Base-by-base conservation (phyloP, 2,113 vertebrate genomes). In the Coracopsis vasa region DNA sequence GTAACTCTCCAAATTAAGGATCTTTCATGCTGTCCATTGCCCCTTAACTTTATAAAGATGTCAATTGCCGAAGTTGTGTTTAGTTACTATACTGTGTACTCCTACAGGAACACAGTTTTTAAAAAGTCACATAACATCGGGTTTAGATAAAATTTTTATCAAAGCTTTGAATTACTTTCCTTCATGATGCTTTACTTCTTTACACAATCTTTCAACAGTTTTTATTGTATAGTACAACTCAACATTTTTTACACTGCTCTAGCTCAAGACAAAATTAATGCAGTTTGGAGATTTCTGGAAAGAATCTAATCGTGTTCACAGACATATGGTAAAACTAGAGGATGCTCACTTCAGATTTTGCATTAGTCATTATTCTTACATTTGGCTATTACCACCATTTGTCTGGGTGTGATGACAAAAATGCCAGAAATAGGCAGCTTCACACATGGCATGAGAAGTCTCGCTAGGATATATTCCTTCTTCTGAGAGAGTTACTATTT, bases 361-460 rank as follows among this genome's bases (percentile, higher is more conserved):
- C 21, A 86, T 96, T 95, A 96, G 92, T 97, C 94, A 96, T 93
- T 94, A 96, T 93, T 93, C 88, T 84, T 96, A 74, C 83, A 94
- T 96, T 96, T 95, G 94, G 82, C 86, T 66, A 96, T 95, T 93
- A 47, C 71, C 72, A 86, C 64, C 37, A 82, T 95, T 96, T 86
- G 64, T 95, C 93, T 90, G 93, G 41, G n/a, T 85, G 51, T 0
- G 1, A 88, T 88, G 88, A 95, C 58, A 96, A 80, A 96, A 93
- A 70, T 74, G 37, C 90, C 82, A 96, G 80, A 90, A 97, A 96
- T 94, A 96, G 82, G 80, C 75, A 78, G 75, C 54, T 78, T 90
- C 77, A 80, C 95, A 96, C 86, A 93, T 81, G 75, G 75, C 44
- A 88, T 64, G 81, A 94, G 64, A 93, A 84, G 75, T 78, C 82